A percentile compares a stretch with the other conserved stretches of the same genome.
Evolutionary conservation across 2,888 invertebrate genomes (phyloP).

Genomic region (Polia nebulosa): DNA sequence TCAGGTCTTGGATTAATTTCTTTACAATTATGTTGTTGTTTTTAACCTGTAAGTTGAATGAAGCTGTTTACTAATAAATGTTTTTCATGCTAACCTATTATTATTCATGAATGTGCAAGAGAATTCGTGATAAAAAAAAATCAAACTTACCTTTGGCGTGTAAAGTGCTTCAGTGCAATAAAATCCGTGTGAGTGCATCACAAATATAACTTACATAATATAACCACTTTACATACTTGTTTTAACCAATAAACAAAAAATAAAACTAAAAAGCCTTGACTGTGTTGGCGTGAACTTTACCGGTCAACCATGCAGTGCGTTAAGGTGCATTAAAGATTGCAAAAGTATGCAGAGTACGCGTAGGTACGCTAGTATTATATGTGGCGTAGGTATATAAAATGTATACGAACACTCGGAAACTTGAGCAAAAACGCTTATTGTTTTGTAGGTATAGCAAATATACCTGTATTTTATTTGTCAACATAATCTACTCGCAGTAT

Average conservation of each 20-base stretch:
- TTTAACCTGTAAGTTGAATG: constrained; percentile 44
- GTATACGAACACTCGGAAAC: too few species aligned
- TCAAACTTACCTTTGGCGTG: constrained; percentile 45
- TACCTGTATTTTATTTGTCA: too few species aligned
- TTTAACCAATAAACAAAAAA: background rate
- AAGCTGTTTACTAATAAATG: background rate
- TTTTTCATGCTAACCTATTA: background rate
- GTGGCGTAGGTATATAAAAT: too few species aligned
- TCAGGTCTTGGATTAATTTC: constrained; percentile 50
- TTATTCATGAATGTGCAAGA: background rate
- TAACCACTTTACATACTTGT: background rate
- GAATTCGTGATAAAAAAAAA: constrained; percentile 23
- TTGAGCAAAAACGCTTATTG: too few species aligned
- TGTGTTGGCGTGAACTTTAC: constrained; percentile 15
- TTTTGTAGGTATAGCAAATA: too few species aligned
- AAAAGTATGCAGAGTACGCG: too few species aligned
- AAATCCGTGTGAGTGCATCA: constrained; percentile 35
- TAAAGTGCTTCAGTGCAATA: constrained; percentile 32
- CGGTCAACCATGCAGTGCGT: constrained; percentile 15
- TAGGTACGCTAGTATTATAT: too few species aligned
- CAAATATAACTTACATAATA: background rate
- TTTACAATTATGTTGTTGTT: constrained; percentile 44
- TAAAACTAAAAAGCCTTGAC: constrained; percentile 17
- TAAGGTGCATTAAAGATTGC: constrained; percentile 21
- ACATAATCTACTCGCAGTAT: too few species aligned